Percentiles rank a stretch among this genome's conserved stretches.
Conservation (phyloP, 2,113 vertebrate genomes). For the Empidonax traillii region DNA sequence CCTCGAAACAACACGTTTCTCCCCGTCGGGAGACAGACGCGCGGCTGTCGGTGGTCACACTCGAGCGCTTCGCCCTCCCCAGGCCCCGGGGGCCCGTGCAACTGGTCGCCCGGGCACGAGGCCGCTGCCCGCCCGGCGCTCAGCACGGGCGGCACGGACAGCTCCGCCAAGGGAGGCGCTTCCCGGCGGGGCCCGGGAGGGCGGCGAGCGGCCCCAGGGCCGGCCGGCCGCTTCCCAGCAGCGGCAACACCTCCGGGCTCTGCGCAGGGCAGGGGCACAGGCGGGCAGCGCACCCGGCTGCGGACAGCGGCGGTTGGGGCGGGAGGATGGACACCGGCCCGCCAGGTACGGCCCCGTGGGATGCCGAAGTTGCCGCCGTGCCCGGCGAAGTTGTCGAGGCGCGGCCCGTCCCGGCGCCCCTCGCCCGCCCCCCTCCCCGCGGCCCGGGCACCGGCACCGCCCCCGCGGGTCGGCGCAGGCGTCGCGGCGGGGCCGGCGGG, state of each 20-base stretch:
- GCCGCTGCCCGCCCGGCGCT: neutral
- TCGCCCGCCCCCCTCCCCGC: neutral
- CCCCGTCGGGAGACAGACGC: neutral
- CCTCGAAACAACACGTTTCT: neutral
- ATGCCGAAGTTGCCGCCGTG: neutral
- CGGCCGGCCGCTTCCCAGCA: neutral
- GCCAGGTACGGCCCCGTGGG: neutral
- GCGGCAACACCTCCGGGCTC: neutral
- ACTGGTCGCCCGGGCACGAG: neutral
- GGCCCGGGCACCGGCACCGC: neutral
- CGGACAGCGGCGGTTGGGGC: neutral
- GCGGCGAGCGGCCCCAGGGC: too few relatives aligned
- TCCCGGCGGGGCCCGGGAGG: neutral
- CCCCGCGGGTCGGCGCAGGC: constrained; percentile 9
- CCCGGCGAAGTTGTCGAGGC: neutral
- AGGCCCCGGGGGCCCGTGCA: neutral
- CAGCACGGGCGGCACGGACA: constrained; percentile 68
- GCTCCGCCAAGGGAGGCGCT: constrained; percentile 8
- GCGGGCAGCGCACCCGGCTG: neutral
- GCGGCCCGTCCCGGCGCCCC: neutral
- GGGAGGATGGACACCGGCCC: neutral
- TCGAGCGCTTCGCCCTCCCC: neutral
- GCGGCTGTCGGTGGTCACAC: neutral
- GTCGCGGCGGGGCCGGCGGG: neutral
- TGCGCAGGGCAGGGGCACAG: neutral